Base-by-base conservation (phyloP, 2,888 invertebrate species). In the Zygogramma bicolorata region DNA sequence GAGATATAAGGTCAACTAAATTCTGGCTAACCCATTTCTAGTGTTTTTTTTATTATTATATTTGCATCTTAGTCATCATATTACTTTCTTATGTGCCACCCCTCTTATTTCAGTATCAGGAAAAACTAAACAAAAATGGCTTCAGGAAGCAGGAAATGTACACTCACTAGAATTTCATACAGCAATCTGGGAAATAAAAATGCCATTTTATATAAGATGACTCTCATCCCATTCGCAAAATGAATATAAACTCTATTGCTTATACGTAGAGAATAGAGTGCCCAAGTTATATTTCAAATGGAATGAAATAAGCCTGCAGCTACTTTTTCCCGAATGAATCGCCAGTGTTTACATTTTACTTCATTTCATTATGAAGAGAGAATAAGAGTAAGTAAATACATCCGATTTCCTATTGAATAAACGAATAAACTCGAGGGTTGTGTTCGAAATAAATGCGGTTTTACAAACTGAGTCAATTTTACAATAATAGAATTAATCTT, bases 281-380 rank as follows among this genome's bases (percentile, higher is more conserved):
- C 38, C 59, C n/a, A n/a, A n/a, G n/a, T 29, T 27, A 20, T 63
- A 42, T 53, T 25, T 42, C 65, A 61, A 72, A 46, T 53, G 68
- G 53, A 68, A 72, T 68, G 53, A 75, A 79, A 80, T 77, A 75
- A 59, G 75, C 81, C 79, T 73, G 74, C 63, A 79, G 81, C 81
- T 76, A 78, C 79, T 80, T 80, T 77, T 73, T 79, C 79, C 81
- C 79, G 73, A 81, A 80, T 81, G 81, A 81, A 80, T 76, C 78
- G 74, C 70, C 75, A 57, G 70, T 79, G 78, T 81, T 81, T 80
- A 73, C 77, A 34, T 65, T 76, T 71, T 77, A 78, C 78, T 80
- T 80, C 79, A 79, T 81, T 79, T 78, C 80, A 79, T 79, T 81
- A 80, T 73, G 75, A 75, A 76, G 76, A 75, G 76, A 63, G 25